Evolutionary conservation across 1,140 invertebrate genomes (phyloP).

Genomic region (Caenorhabditis brenneri): DNA sequence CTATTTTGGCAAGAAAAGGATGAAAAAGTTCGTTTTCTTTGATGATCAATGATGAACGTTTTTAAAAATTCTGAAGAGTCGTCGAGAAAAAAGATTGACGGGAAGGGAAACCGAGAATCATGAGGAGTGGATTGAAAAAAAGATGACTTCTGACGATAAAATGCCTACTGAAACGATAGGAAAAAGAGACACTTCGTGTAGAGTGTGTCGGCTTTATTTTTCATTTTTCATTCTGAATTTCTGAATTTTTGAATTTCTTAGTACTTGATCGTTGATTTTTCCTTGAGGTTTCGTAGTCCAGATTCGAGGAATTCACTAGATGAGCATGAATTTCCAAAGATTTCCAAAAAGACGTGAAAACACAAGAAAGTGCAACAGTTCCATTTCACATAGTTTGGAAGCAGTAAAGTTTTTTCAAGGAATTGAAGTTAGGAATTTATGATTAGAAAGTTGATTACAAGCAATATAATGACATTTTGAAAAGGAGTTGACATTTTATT

Average conservation of each 20-base stretch:
- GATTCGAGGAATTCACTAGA: too few species aligned
- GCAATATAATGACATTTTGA: too few species aligned
- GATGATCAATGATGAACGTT: conserved; percentile 20
- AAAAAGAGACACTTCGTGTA: neutral
- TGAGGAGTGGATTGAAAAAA: neutral
- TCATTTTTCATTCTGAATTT: conserved; percentile 1
- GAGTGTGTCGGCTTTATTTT: too few species aligned
- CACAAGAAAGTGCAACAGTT: too few species aligned
- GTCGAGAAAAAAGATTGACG: neutral
- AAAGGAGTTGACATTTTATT: too few species aligned
- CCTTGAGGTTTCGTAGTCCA: neutral
- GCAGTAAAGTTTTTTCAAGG: too few species aligned
- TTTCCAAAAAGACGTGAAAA: too few species aligned
- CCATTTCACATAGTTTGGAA: too few species aligned
- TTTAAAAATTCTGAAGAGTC: conserved; percentile 8
- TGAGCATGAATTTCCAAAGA: too few species aligned
- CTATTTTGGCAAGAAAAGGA: neutral
- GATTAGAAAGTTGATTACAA: too few species aligned
- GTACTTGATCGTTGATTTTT: neutral
- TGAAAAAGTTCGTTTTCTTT: neutral
- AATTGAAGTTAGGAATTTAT: too few species aligned
- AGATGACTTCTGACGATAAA: conserved; percentile 15
- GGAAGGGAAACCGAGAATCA: neutral
- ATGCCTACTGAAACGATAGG: neutral
- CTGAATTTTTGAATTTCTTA: neutral